These are phyloP conservation scores for Conopomorpha cramerella DNA, from an alignment of 1,140 invertebrate genomes.

Conservation along the genomic window DNA sequence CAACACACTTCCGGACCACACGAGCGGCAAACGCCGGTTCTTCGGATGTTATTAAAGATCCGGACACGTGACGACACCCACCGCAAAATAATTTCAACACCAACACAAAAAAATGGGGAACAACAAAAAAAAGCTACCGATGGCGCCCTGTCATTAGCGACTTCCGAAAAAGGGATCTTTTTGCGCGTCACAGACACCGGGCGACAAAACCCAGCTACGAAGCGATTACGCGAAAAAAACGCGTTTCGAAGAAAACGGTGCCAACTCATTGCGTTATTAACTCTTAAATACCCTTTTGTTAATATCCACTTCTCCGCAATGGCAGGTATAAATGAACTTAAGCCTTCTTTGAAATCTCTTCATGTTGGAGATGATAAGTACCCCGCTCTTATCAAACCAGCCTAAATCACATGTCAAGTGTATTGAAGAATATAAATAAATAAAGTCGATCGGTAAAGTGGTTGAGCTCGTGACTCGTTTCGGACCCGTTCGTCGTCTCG, in stretches of 20 bases:
- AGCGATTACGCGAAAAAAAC: too few species aligned
- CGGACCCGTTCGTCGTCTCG: too few species aligned
- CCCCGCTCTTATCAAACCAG: conserved; percentile 20
- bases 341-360: too few species aligned
- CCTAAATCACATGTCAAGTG: conserved; percentile 22
- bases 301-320: too few species aligned
- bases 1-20: conserved; percentile 34
- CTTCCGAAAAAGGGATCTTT: conserved; percentile 46
- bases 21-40: conserved; percentile 1
- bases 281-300: too few species aligned
- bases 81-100: conserved; percentile 9
- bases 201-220: too few species aligned
- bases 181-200: too few species aligned
- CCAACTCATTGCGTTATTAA: too few species aligned
- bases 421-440: conserved; percentile 37
- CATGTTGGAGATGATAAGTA: too few species aligned
- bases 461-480: conserved; percentile 46
- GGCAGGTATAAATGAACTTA: too few species aligned
- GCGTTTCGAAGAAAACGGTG: too few species aligned
- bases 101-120: conserved; percentile 20
- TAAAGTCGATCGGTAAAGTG: conserved; percentile 42
- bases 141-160: conserved; percentile 52
- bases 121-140: conserved; percentile 31
- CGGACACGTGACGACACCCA: conserved; percentile 14
- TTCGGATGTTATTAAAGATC: neutral